Conservation (phyloP, 2,113 vertebrate genomes). For the Lutjanus erythropterus region DNA sequence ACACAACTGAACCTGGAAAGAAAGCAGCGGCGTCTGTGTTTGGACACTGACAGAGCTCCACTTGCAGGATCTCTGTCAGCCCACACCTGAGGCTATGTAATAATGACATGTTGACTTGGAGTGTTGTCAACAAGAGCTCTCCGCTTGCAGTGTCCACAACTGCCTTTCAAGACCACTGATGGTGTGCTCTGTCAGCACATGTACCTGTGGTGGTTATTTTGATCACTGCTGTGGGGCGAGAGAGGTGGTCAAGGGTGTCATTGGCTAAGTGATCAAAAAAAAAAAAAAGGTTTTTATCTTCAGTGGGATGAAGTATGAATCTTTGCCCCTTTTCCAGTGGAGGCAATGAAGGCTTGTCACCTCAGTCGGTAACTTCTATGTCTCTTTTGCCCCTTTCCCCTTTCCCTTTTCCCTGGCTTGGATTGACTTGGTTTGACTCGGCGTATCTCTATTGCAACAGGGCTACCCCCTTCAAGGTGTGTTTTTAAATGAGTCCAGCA, state of each 20-base stretch:
- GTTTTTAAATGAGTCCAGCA: no score
- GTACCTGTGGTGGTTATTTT: neutral
- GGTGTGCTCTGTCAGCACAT: neutral
- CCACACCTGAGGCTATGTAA: conserved; percentile 5
- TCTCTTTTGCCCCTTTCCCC: no score
- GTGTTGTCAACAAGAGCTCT: neutral
- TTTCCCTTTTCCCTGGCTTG: no score
- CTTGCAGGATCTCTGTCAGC: neutral
- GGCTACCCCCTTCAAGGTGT: no score
- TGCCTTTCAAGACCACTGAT: neutral
- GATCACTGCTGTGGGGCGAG: neutral
- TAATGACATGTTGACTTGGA: conserved; percentile 8
- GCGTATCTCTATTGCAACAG: no score
- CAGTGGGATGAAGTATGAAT: no score
- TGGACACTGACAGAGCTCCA: neutral
- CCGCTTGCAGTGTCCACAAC: neutral
- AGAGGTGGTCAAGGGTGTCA: neutral
- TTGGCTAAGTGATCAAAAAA: no score
- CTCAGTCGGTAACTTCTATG: no score
- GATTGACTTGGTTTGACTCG: no score
- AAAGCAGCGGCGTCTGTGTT: neutral
- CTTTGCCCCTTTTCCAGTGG: no score
- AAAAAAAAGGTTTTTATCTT: no score
- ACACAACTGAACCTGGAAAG: neutral
- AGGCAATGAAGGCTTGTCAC: no score